phyloP scores from a whole-genome alignment of 2,888 invertebrate species.

The Eristalis intricaria region DNA sequence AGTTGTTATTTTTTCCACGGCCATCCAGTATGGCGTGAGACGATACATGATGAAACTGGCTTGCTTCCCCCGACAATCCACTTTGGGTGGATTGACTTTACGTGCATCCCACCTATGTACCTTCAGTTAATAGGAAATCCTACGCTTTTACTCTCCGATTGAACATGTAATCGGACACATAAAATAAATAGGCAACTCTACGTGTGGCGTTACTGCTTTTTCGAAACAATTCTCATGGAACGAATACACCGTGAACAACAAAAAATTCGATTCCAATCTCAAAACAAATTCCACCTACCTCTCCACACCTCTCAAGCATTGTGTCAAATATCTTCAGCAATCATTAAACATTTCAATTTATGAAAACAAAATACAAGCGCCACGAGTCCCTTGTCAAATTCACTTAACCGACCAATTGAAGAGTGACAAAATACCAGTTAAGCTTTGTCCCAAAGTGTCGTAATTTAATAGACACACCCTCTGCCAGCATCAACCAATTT shows the following conservation, averaged over 20 bases:
- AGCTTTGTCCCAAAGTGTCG: not conserved
- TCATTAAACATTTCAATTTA: not conserved
- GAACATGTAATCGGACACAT: too few relatives aligned
- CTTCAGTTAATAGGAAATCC: too few relatives aligned
- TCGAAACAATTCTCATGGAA: too few relatives aligned
- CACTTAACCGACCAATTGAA: not conserved
- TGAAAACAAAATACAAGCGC: not conserved
- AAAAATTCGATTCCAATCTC: not conserved
- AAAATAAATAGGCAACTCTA: too few relatives aligned
- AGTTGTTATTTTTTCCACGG: too few relatives aligned
- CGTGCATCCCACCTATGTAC: too few relatives aligned
- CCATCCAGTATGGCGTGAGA: too few relatives aligned
- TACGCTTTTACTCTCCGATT: too few relatives aligned
- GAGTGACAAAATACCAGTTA: conserved; percentile 9
- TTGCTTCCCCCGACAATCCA: too few relatives aligned
- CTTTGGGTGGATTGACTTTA: too few relatives aligned
- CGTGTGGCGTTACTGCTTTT: too few relatives aligned
- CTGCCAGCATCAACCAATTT: not conserved
- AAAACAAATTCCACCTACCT: not conserved
- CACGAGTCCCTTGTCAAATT: not conserved
- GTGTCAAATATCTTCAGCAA: not conserved
- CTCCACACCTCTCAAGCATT: not conserved
- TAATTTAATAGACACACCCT: not conserved
- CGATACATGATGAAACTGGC: too few relatives aligned
- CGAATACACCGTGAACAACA: not conserved